phyloP scores from a whole-genome alignment of 2,797 vertebrate genomes.

The Prionace glauca region DNA sequence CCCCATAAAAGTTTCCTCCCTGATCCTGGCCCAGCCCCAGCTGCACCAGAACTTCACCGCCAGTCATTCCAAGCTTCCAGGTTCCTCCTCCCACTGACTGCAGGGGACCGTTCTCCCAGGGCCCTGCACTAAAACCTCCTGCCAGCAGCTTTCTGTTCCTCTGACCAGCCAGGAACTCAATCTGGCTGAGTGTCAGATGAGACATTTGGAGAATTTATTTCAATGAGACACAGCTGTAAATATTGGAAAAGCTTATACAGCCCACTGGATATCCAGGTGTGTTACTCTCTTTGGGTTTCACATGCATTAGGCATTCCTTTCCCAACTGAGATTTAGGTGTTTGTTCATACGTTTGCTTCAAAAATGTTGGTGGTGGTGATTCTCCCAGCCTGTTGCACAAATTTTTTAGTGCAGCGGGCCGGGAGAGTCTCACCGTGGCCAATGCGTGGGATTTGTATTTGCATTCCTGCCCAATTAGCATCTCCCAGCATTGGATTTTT shows the following conservation, averaged over 20 bases:
- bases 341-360: not conserved
- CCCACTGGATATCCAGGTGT: not conserved
- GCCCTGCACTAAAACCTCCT: not conserved
- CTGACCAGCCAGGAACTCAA: not conserved
- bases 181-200: not conserved
- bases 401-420: too few species aligned
- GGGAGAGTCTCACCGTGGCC: too few species aligned
- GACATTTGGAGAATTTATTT: not conserved
- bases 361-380: not conserved
- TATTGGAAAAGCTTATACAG: not conserved
- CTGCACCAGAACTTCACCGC: not conserved
- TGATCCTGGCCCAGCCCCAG: not conserved
- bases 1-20: not conserved
- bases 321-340: not conserved
- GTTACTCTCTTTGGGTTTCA: not conserved
- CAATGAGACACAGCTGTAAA: not conserved
- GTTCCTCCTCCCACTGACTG: not conserved
- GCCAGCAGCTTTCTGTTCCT: not conserved
- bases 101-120: not conserved
- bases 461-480: too few species aligned
- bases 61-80: not conserved
- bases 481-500: too few species aligned
- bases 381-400: too few species aligned
- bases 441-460: too few species aligned
- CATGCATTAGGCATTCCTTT: not conserved